Percentiles rank a stretch among this genome's conserved stretches.
Evolutionary conservation across 2,888 invertebrate genomes (phyloP).

Genomic region (Cybosia mesomella): DNA sequence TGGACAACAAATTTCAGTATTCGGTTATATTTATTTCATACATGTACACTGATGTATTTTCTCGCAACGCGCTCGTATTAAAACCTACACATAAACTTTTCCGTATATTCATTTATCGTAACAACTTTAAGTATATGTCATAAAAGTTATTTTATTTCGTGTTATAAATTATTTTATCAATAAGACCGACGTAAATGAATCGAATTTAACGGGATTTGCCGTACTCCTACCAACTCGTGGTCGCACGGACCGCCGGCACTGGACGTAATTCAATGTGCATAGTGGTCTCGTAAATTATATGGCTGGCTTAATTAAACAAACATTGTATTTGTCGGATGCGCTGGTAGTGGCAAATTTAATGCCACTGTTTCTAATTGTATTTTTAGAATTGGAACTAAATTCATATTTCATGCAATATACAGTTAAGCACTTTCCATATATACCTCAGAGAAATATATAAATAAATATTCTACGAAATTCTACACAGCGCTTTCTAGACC

Average conservation of each 20-base stretch:
- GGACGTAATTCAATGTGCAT: constrained; percentile 39
- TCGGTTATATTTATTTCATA: neutral
- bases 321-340: constrained; percentile 29
- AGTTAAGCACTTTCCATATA: neutral
- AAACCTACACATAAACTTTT: neutral
- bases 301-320: constrained; percentile 48
- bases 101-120: neutral
- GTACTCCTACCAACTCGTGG: constrained; percentile 1
- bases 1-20: neutral
- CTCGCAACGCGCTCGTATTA: neutral
- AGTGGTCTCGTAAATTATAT: constrained; percentile 41
- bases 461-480: too few relatives aligned
- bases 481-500: too few relatives aligned
- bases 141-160: neutral
- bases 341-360: neutral
- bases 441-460: neutral
- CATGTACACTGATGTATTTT: neutral
- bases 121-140: neutral
- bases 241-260: constrained; percentile 2
- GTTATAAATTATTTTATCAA: constrained; percentile 15
- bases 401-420: neutral
- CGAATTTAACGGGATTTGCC: neutral
- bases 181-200: constrained; percentile 10
- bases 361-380: neutral
- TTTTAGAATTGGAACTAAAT: too few relatives aligned